These are phyloP conservation scores for Caradrina kadenii DNA, from an alignment of 2,888 invertebrate species.

Conservation along the genomic window DNA sequence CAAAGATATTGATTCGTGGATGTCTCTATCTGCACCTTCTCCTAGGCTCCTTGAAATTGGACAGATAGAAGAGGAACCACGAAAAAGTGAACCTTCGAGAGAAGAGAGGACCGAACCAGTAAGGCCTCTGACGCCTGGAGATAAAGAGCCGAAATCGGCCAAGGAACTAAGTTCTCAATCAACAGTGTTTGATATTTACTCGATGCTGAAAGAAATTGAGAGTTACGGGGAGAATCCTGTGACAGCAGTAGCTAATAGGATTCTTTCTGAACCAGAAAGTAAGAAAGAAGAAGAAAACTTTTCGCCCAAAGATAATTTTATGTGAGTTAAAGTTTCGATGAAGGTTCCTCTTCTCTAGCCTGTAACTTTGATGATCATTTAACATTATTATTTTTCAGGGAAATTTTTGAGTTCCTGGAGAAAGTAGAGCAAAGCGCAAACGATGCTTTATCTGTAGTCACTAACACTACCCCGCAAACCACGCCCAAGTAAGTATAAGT, in stretches of 20 bases:
- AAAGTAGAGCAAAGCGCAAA: constrained; percentile 91
- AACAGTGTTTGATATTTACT: constrained; percentile 87
- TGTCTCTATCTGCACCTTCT: constrained; percentile 84
- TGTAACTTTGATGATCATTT: not conserved
- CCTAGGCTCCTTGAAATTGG: constrained; percentile 77
- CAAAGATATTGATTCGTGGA: constrained; percentile 88
- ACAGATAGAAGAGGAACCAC: constrained; percentile 57
- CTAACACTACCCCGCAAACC: constrained; percentile 80
- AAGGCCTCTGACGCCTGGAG: constrained; percentile 42
- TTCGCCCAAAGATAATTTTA: constrained; percentile 84
- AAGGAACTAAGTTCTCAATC: constrained; percentile 80
- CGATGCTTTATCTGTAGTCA: constrained; percentile 85
- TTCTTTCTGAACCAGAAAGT: constrained; percentile 65
- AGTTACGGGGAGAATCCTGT: constrained; percentile 86
- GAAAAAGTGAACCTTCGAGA: constrained; percentile 41
- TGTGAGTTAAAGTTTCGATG: constrained; percentile 74
- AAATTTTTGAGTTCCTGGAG: constrained; percentile 92
- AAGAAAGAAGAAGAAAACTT: constrained; percentile 72
- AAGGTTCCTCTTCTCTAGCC: not conserved
- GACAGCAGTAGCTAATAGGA: constrained; percentile 66
- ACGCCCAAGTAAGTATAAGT: constrained; percentile 81
- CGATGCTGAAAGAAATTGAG: constrained; percentile 89
- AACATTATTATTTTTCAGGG: constrained; percentile 82
- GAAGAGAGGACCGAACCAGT: constrained; percentile 53
- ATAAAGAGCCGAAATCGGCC: constrained; percentile 65